Base-by-base conservation (phyloP, 2,113 vertebrate genomes). In the Ancistrus triradiatus region DNA sequence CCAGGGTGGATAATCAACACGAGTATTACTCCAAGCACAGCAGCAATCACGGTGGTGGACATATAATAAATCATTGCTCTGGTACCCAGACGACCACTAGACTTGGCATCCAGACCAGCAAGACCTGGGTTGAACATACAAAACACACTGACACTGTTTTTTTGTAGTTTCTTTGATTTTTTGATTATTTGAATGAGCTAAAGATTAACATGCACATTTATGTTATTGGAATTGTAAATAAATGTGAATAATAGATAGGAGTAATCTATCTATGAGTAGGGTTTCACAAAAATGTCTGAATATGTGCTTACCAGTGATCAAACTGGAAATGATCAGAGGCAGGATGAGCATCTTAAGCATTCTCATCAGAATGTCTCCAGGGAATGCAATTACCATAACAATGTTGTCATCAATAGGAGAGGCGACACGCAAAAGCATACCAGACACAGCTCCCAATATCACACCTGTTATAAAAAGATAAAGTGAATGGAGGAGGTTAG, bases 341-440 rank as follows among this genome's bases (percentile, higher is more conserved):
- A 99, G 90, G 73, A 99, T 99, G 78, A 99, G 84, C 96, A 99
- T 99, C 84, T 99, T 99, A 65, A 99, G 84, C 95, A 99, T 97
- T 84, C 96, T 88, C 96, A 99, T 99, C 59, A 99, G 90, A 69
- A 99, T 98, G 57, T 99, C 96, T 81, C 96, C 96, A 0, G 96
- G 96, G 79, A 99, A 99, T 67, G 92, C 85, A 76, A 98, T 99
- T 75, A 99, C 79, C 96, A 99, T 98, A 71, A 99, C 64, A 43
- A 98, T 89, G 47, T 98, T 93, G 2, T 94, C 92, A 70, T 96
- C 91, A 73, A 99, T 89, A 7, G 95, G 96, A 28, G 94, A 86
- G 22, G 91, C 92, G 43, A 94, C 78, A 18, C 95, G 92, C 67
- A 99, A 90, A 66, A 98, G 81, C 74, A 89, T 87, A 35, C 96